Evolutionary conservation across 2,113 vertebrate genomes (phyloP), one percentile per base, ranked within the genome.

Genomic region (Meriones unguiculatus): DNA sequence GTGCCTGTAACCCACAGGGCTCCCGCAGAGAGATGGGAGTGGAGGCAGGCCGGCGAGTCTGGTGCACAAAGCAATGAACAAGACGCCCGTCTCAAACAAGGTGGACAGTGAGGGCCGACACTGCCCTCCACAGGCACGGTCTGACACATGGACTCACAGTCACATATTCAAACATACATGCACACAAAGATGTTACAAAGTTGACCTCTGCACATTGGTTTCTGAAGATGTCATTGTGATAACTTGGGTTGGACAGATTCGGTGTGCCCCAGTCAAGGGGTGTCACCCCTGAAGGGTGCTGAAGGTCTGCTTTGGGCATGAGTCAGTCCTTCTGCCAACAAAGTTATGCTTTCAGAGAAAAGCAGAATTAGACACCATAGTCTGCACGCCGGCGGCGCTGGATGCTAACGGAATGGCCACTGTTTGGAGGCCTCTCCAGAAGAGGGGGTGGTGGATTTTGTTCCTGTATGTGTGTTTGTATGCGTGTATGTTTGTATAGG

Each of bases 321-420:
- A 85, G 52, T 52, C 41, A 2, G 52, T 59, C 52, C 75, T 86
- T 91, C 93, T 32, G 52, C 59, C 50, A 75, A 24, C 9, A 35
- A 38, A 9, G 35, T 38, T n/a, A 41, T 86, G 38, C 46, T 82
- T 64, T 85, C 24, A 20, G 24, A 73, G 87, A 77, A 18, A 97
- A 38, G 14, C 52, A 69, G n/a, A 25, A 57, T 93, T 84, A 94
- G 90, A 93, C 80, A 84, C 78, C 75, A 78, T 89, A 84, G 69
- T 62, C 67, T 90, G 69, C 69, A 18, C 18, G 20, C 30, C 9
- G 9, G n/a, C 35, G 4, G 32, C 69, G 78, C 57, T 89, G 25
- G 3, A 54, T 54, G 35, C 38, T 86, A 82, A 89, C 3, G 22
- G 10, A 18, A 28, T 81, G 7, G 46, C 59, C 69, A 32, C 70